Conservation (phyloP, 2,797 vertebrate species). For the Toxotes lorentzi region DNA sequence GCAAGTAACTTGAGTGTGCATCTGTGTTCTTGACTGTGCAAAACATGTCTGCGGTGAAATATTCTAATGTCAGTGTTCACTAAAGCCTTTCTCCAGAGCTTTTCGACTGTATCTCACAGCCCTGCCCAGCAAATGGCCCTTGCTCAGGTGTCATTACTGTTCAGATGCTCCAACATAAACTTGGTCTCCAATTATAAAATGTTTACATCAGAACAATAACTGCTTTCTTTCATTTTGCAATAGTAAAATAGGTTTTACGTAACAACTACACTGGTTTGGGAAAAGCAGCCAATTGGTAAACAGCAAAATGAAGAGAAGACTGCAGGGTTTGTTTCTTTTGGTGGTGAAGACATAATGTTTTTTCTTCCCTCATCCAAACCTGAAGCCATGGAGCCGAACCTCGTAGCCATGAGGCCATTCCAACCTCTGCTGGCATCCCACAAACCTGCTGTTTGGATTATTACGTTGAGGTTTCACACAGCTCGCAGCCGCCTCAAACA, state of each 20-base stretch:
- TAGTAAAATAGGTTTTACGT: conserved; percentile 31
- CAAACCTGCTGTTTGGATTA: conserved; percentile 41
- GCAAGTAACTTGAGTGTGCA: too few relatives aligned
- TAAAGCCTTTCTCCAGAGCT: neutral
- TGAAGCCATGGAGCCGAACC: conserved; percentile 42
- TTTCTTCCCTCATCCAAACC: conserved; percentile 51
- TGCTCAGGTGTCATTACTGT: neutral
- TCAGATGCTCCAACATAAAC: neutral
- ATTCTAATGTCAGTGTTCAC: neutral
- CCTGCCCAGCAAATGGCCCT: conserved; percentile 4
- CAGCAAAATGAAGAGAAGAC: conserved; percentile 44
- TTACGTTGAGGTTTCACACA: conserved; percentile 23
- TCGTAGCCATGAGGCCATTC: conserved; percentile 30
- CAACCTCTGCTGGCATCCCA: conserved; percentile 46
- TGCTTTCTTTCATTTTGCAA: conserved; percentile 26
- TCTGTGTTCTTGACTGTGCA: too few relatives aligned
- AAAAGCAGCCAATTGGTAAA: conserved; percentile 24
- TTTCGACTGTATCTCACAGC: neutral
- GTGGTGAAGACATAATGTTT: conserved; percentile 32
- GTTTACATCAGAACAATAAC: conserved; percentile 9
- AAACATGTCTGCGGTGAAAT: neutral
- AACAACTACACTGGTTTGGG: conserved; percentile 26
- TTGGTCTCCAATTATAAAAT: neutral
- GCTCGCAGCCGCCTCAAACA: conserved; percentile 44
- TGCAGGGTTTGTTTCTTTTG: conserved; percentile 42